Percentiles rank a stretch among this genome's conserved stretches.
Evolutionary conservation across 2,888 invertebrate genomes (phyloP).

Genomic region (Stegana nigrithorax): DNA sequence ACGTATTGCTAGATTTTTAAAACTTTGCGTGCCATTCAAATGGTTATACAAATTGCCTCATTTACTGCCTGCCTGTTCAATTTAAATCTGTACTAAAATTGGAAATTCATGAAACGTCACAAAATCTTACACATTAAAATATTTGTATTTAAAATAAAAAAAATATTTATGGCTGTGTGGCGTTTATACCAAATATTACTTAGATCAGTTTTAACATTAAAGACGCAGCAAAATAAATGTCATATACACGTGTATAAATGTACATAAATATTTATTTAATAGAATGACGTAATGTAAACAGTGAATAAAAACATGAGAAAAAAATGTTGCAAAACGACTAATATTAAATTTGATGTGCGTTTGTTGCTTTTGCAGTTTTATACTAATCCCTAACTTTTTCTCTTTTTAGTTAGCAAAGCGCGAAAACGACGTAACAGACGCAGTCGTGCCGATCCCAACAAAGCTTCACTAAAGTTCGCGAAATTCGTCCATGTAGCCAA

Average conservation of each 20-base stretch:
- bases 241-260: neutral
- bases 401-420: constrained; percentile 1
- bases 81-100: too few species aligned
- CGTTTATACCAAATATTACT: too few species aligned
- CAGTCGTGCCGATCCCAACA: constrained; percentile 7
- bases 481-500: constrained; percentile 36
- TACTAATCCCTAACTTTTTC: constrained; percentile 3
- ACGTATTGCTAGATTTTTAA: too few species aligned
- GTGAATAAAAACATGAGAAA: neutral
- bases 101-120: too few species aligned
- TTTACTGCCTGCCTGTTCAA: too few species aligned
- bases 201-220: too few species aligned
- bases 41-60: too few species aligned
- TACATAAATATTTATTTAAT: neutral
- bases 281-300: too few species aligned
- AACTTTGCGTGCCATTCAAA: too few species aligned
- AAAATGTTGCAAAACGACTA: neutral
- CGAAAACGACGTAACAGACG: neutral
- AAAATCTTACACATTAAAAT: neutral
- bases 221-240: neutral
- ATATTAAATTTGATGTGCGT: neutral
- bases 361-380: neutral
- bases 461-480: constrained; percentile 33
- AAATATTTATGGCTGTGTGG: too few species aligned
- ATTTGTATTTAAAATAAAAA: neutral